Evolutionary conservation across 2,888 invertebrate species (phyloP), one percentile per base, ranked within the genome.

Genomic region (Micropterix aruncella): DNA sequence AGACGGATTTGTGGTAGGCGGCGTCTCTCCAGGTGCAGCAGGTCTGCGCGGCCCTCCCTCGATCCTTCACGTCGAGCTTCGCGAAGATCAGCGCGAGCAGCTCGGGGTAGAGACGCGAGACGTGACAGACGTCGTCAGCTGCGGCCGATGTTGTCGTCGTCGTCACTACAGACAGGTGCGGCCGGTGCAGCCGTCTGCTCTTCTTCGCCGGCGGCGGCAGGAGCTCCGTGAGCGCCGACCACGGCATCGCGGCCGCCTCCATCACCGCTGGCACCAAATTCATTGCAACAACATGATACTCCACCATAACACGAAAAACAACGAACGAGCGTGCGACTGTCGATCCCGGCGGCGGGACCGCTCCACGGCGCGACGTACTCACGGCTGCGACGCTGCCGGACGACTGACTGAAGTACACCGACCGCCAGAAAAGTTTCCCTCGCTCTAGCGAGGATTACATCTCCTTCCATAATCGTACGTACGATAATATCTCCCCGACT

Each of bases 21-120:
- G 93, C 93, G 58, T 94, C 93, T 47, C 91, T 72, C 93, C 94
- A 95, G 46, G 85, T 71, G 45, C 79, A 75, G 62, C 89, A 90
- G 50, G 93, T 92, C 66, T 91, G 91, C 2, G 93, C 90, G 16
- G 86, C 93, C 38, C 88, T 74, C 2, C 94, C 94, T 59, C 90
- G 80, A 65, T 93, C 94, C 53, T 83, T 73, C 38, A 92, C 88
- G 44, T 89, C 84, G 60, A 95, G 70, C 63, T 90, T 81, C 58
- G 87, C 81, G 64, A 95, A 95, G 60, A 95, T 93, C 57, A 92
- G 77, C 48, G 92, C 89, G 52, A 95, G 68, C 52, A 95, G 80
- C 66, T 95, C 94, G 16, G 95, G 94, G 63, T 92, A 93, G 42
- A 94, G 71, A 59, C 87, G 79, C 41, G 89, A 85, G 55, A 94